Conservation (phyloP, 2,113 vertebrate genomes). For the Laticauda colubrina region DNA sequence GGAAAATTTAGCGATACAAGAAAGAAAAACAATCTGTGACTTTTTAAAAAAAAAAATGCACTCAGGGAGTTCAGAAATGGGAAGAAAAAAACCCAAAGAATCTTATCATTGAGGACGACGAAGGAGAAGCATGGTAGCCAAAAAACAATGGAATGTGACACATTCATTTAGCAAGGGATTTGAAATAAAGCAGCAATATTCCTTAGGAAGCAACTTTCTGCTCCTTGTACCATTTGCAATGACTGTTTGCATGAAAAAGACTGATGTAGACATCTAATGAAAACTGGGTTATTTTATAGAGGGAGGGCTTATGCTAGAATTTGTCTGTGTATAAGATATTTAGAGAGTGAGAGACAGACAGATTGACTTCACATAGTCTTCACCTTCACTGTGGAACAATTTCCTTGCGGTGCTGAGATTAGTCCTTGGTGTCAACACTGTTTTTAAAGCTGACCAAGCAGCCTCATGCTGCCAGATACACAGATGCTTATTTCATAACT, state of each 20-base stretch:
- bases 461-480: background rate
- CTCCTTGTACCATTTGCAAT: background rate
- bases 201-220: background rate
- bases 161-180: background rate
- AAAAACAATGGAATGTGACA: background rate
- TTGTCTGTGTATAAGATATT: background rate
- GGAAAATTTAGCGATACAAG: background rate
- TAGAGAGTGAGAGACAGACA: background rate
- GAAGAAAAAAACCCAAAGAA: background rate
- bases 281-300: background rate
- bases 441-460: constrained; percentile 24
- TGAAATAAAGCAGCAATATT: background rate
- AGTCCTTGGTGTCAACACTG: constrained; percentile 11
- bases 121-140: background rate
- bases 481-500: constrained; percentile 24
- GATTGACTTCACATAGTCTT: background rate
- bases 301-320: background rate
- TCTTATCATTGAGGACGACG: background rate
- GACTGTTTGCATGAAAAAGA: background rate
- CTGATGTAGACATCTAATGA: background rate
- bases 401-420: constrained; percentile 28
- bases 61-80: background rate
- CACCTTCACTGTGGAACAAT: constrained; percentile 32
- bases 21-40: background rate
- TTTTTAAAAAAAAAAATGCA: background rate